Evolutionary conservation across 2,113 vertebrate species (phyloP), one percentile per base, ranked within the genome.

Genomic region (Noctilio leporinus): DNA sequence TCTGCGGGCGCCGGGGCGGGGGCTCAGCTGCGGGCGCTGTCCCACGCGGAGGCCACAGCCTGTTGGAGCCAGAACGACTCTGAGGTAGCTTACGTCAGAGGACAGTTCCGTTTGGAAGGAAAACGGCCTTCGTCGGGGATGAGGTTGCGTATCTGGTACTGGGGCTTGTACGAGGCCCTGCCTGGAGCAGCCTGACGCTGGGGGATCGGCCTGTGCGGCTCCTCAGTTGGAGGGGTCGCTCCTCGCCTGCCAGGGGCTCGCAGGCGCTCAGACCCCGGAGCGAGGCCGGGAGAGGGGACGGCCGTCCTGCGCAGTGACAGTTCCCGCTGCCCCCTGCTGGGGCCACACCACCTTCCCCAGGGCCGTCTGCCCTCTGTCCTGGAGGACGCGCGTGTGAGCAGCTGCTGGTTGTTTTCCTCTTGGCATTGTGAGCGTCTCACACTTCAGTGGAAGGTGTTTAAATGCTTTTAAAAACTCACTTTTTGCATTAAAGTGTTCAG

Each of bases 211-310:
- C 49, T 9, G 51, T 22, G 22, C 19, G 28, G 38, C 47, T n/a
- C n/a, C n/a, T n/a, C n/a, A n/a, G n/a, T n/a, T n/a, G n/a, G n/a
- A n/a, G n/a, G n/a, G n/a, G n/a, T n/a, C n/a, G n/a, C n/a, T n/a
- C 24, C 43, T 28, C 20, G 26, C 4, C 30, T 62, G 6, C 47
- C 4, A 6, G 8, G 91, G 8, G 40, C 57, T 35, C 7, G 0
- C 0, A 5, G 40, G 53, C 49, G 33, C 38, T 22, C 62, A 49
- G 83, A 82, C 55, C 35, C 16, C 38, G 43, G 51, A 17, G 1
- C 4, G 9, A 14, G 22, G 51, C 22, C 7, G 53, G 11, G 72
- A 4, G 2, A 1, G n/a, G 35, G 1, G 22, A 0, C 7, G 33
- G n/a, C 1, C 0, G 65, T 49, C 14, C 38, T 35, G 51, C 30